These are phyloP conservation scores for Hemithea aestivaria DNA, from an alignment of 2,888 invertebrate genomes.

Conservation along the genomic window DNA sequence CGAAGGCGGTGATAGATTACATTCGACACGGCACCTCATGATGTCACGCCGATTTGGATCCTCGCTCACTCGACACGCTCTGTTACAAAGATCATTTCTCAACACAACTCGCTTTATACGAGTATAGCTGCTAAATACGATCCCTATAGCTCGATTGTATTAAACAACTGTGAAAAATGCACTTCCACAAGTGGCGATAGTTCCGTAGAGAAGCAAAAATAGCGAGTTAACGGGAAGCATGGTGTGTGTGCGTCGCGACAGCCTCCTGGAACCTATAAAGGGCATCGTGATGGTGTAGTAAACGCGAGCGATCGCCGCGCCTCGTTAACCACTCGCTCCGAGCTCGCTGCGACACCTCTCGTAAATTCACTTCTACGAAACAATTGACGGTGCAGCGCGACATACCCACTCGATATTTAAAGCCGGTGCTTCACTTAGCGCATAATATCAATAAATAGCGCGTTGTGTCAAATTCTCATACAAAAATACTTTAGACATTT, in stretches of 20 bases:
- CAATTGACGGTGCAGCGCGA: constrained; percentile 39
- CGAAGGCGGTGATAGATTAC: constrained; percentile 72
- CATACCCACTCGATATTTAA: no score
- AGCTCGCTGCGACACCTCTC: constrained; percentile 42
- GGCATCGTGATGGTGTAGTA: constrained; percentile 53
- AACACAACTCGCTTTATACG: constrained; percentile 10
- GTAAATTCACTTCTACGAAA: constrained; percentile 70
- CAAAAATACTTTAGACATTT: no score
- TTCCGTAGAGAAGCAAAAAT: constrained; percentile 68
- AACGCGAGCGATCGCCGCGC: constrained; percentile 53
- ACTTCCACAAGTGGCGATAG: constrained; percentile 46
- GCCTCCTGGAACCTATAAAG: constrained; percentile 74
- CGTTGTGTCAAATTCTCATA: no score
- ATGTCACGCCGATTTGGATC: constrained; percentile 73
- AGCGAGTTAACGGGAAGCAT: constrained; percentile 66
- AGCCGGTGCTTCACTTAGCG: no score
- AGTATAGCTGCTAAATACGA: constrained; percentile 10
- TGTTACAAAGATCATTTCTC: constrained; percentile 9
- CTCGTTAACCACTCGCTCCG: constrained; percentile 54
- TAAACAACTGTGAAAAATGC: constrained; percentile 56
- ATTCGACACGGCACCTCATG: constrained; percentile 76
- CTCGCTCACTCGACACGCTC: constrained; percentile 25
- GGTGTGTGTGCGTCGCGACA: constrained; percentile 62
- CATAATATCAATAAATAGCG: no score
- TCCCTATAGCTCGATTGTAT: constrained; percentile 34